Evolutionary conservation across 2,888 invertebrate genomes (phyloP).

Genomic region (Chesias legatella): DNA sequence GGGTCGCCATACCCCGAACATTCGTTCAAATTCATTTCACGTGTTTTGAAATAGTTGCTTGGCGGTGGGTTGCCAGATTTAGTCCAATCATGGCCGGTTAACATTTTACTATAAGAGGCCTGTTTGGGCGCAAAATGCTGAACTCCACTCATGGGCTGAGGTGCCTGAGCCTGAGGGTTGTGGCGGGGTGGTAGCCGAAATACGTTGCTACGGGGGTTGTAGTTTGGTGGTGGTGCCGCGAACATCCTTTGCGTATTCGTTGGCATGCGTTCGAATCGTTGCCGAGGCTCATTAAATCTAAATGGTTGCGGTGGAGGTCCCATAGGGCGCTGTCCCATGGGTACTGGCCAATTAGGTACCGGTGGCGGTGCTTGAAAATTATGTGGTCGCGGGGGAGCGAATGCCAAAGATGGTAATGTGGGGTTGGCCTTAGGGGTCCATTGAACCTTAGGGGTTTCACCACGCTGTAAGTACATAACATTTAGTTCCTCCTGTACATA

Average conservation of each 20-base stretch:
- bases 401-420: background rate
- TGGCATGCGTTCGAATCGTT: background rate
- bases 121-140: conserved; percentile 17
- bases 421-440: no score
- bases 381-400: background rate
- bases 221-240: conserved; percentile 14
- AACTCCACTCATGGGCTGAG: conserved; percentile 20
- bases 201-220: no score
- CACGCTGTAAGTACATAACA: conserved; percentile 24
- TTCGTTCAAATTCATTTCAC: conserved; percentile 27
- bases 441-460: no score
- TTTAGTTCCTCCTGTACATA: conserved; percentile 31
- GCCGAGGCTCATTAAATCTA: background rate
- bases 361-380: background rate
- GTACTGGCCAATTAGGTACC: background rate
- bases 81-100: conserved; percentile 24
- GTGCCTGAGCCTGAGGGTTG: conserved; percentile 9
- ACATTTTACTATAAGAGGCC: no score
- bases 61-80: conserved; percentile 25
- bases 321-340: background rate
- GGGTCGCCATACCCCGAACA: background rate
- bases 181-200: conserved; percentile 22
- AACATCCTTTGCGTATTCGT: background rate
- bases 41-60: conserved; percentile 23
- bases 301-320: background rate